Base-by-base conservation (phyloP, 1,140 invertebrate species). In the Drosophila ambigua region DNA sequence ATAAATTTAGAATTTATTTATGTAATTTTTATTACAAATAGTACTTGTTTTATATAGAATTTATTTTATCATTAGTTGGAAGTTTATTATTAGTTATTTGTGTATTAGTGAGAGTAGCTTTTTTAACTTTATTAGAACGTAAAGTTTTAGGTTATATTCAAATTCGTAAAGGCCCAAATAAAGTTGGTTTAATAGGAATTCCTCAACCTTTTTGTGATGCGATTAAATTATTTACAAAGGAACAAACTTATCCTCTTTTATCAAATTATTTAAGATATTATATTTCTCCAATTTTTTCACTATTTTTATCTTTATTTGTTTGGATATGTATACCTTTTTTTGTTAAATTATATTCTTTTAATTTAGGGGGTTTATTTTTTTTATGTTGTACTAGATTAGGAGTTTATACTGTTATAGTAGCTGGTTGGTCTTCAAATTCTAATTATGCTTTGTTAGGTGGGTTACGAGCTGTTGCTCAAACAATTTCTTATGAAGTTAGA, bases 161-260 rank as follows among this genome's bases (percentile, higher is more conserved):
- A 92, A 92, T 95, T 93, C 95, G 95, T 41, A 95, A 95, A 91
- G 94, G 95, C 1, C 95, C 95, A 71, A 95, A 95, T 94, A 95
- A 95, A 85, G 92, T 95, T 31, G 92, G 94, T 5, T 91, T 94
- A 87, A 81, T 93, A 67, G 95, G 95, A 15, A 75, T 95, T 90
- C 89, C 94, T 75, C 95, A 95, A 80, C 94, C 94, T 91, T 94
- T 95, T 93, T 91, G 91, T 72, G 94, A 95, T 94, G 94, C 93
- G 58, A 93, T 95, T 92, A 95, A 95, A 89, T 93, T 95, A 90
- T 94, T 95, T 93, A 92, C 85, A 79, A 95, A 94, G 73, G 93
- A 95, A 91, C 91, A 92, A 83, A 90, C 90, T 84, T 92, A 92
- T 87, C 92, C 92, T 66, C 83, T 81, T 61, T 78, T 87, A 73